A percentile compares a stretch with the other conserved stretches of the same genome.
Conservation (phyloP, 2,797 vertebrate genomes). For the Fistularia tabacaria region DNA sequence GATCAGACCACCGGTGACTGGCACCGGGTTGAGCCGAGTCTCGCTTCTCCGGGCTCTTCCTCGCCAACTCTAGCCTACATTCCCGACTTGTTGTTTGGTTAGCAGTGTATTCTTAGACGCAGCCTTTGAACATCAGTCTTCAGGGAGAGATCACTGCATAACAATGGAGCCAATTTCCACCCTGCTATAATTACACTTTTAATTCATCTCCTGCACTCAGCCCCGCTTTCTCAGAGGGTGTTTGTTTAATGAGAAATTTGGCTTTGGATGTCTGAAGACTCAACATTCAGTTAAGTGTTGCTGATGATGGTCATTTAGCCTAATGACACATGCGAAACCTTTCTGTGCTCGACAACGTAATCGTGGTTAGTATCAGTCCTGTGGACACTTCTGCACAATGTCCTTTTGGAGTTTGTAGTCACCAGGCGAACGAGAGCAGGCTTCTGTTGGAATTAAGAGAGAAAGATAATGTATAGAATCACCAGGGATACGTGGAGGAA, state of each 20-base stretch:
- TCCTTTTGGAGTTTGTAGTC: background rate
- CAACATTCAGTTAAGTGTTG: conserved; percentile 6
- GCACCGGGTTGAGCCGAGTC: conserved; percentile 13
- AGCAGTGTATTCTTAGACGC: conserved; percentile 25
- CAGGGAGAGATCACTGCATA: background rate
- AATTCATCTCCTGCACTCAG: background rate
- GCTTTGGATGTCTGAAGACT: background rate
- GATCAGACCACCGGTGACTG: no score
- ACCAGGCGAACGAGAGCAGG: no score
- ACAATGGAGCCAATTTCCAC: background rate
- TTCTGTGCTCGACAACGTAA: background rate
- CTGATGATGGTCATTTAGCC: conserved; percentile 10
- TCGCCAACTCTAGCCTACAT: conserved; percentile 53
- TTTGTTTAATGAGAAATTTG: background rate
- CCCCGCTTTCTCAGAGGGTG: background rate
- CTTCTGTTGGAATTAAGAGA: no score
- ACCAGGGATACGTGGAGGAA: no score
- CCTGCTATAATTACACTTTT: background rate
- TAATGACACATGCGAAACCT: conserved; percentile 5
- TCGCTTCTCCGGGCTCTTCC: conserved; percentile 16
- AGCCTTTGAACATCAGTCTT: conserved; percentile 6
- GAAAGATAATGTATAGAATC: no score
- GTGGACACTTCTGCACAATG: no score
- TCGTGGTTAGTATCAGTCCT: background rate
- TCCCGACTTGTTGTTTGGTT: conserved; percentile 22